Evolutionary conservation across 2,888 invertebrate genomes (phyloP).

Genomic region (Agriopis aurantiaria): DNA sequence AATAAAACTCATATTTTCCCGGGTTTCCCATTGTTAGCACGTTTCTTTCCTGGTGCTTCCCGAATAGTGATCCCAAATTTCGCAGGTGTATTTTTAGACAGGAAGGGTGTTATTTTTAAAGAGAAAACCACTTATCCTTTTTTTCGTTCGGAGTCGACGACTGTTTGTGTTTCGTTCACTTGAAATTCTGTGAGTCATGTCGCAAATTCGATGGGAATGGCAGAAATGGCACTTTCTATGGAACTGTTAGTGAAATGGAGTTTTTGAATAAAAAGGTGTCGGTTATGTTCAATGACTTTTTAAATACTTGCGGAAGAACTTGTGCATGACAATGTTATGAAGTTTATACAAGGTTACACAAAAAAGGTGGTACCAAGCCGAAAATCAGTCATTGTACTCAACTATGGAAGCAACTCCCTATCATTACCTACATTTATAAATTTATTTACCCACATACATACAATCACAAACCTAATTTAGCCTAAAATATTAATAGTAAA

Average conservation of each 20-base stretch:
- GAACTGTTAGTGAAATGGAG: neutral
- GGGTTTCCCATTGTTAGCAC: slow-evolving; percentile 4
- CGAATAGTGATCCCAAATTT: slow-evolving; percentile 38
- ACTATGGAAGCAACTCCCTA: too few species aligned
- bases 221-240: neutral
- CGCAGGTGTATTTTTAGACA: slow-evolving; percentile 43
- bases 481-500: too few species aligned
- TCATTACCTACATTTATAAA: too few species aligned
- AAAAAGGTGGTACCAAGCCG: too few species aligned
- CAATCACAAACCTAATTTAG: too few species aligned
- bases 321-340: too few species aligned
- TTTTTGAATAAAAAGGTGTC: neutral
- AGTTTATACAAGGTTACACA: too few species aligned
- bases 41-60: slow-evolving; percentile 17
- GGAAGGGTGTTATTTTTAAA: slow-evolving; percentile 44
- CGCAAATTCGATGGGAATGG: neutral
- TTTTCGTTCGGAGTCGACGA: slow-evolving; percentile 19
- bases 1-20: neutral
- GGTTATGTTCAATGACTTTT: neutral
- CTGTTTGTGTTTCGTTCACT: slow-evolving; percentile 34
- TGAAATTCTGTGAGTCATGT: slow-evolving; percentile 18
- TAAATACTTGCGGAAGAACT: too few species aligned
- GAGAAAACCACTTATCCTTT: slow-evolving; percentile 43
- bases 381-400: too few species aligned
- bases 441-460: too few species aligned